A percentile compares a stretch with the other conserved stretches of the same genome.
phyloP scores from a whole-genome alignment of 2,888 invertebrate species.

The Trichogramma dendrolimi region DNA sequence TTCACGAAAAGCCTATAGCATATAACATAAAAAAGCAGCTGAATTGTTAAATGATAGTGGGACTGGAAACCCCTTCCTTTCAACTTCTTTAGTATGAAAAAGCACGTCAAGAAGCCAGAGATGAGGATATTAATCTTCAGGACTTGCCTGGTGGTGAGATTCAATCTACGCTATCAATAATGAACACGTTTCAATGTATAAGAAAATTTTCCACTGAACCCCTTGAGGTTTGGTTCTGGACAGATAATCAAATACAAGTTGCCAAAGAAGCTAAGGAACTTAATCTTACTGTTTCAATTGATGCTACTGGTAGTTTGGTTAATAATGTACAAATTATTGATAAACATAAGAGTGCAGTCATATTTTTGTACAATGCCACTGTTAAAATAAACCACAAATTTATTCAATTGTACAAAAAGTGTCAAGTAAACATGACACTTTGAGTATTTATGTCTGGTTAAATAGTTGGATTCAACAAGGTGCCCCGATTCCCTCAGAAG shows the following conservation, averaged over 20 bases:
- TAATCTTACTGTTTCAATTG: not conserved
- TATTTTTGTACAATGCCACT: slow-evolving; percentile 10
- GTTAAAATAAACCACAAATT: not conserved
- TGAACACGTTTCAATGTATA: not conserved
- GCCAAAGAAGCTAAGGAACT: slow-evolving; percentile 10
- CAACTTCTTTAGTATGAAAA: not conserved
- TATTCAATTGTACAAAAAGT: slow-evolving; percentile 7
- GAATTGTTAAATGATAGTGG: slow-evolving; percentile 9
- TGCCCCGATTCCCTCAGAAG: slow-evolving; percentile 8
- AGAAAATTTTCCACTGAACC: slow-evolving; percentile 9
- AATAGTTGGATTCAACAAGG: slow-evolving; percentile 7
- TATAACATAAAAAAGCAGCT: not conserved
- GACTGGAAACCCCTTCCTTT: not conserved
- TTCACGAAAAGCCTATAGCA: no score
- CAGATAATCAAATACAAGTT: slow-evolving; percentile 10
- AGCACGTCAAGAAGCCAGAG: slow-evolving; percentile 12
- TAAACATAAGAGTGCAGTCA: not conserved
- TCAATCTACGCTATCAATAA: slow-evolving; percentile 3
- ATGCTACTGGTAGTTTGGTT: slow-evolving; percentile 14
- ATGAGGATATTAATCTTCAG: slow-evolving; percentile 4
- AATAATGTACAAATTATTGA: not conserved
- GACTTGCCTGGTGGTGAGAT: slow-evolving; percentile 12
- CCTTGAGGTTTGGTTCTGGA: slow-evolving; percentile 8
- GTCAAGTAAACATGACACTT: not conserved
- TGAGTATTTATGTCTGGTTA: slow-evolving; percentile 7